Evolutionary conservation across 2,888 invertebrate species (phyloP), one percentile per base, ranked within the genome.

Genomic region (Megalurothrips usitatus): DNA sequence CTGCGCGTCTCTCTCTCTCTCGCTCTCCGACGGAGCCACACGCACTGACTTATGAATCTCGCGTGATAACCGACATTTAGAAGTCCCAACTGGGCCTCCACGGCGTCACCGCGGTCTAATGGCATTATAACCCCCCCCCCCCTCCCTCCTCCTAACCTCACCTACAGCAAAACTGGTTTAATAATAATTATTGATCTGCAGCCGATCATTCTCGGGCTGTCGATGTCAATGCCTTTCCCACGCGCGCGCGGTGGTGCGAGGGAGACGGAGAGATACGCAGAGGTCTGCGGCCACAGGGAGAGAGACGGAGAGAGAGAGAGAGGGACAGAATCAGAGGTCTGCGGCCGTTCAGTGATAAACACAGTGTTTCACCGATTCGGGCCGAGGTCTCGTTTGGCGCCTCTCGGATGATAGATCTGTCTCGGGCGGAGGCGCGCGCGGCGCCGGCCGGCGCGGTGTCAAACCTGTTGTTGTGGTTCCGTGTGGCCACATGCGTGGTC

Each of bases 31-130:
- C 68, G 68, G n/a, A 68, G 23, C n/a, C 34, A 43, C 34, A 23
- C 68, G 68, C 68, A 58, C 68, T 75, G 68, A 75, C 68, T 75
- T 75, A 75, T 75, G 68, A 26, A 26, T 26, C 26, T 75, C 68
- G 68, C 68, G 68, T 75, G 68, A 75, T 75, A 75, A 75, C 68
- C 68, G 68, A 10, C 68, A 75, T 75, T 75, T 75, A 75, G 23
- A 9, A 23, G 68, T 75, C 68, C 58, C 58, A 58, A 10, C 58
- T 58, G 58, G 17, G 17, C 58, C 11, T 6, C 58, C 58, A 14
- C 19, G 58, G 68, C 68, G 68, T 75, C 26, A 9, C 23, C 12
- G 23, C 68, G 26, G 26, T 75, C 68, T 75, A 75, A 75, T 75
- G 68, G 68, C 68, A 75, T 75, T 75, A 75, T 75, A 75, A 1